Percentiles rank a stretch among this genome's conserved stretches.
Conservation (phyloP, 2,113 vertebrate genomes). For the Shinisaurus crocodilurus region DNA sequence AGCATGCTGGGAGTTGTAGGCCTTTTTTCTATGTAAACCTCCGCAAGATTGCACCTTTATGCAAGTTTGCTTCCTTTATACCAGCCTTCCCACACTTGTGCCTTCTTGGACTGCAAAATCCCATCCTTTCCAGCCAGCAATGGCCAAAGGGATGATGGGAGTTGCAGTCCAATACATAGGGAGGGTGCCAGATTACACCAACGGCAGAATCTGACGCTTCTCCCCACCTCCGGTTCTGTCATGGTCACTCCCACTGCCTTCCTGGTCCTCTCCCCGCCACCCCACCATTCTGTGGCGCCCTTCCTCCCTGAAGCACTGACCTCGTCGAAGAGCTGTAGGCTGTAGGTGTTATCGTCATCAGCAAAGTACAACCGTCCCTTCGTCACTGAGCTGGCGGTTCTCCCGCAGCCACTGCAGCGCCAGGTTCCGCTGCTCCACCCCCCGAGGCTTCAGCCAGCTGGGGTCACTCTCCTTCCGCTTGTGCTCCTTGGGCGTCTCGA, state of each 20-base stretch:
- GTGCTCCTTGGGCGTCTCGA: constrained; percentile 80
- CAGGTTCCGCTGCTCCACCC: constrained; percentile 87
- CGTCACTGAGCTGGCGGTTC: constrained; percentile 66
- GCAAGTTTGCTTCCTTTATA: background rate
- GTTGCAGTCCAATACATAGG: background rate
- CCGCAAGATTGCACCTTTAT: too few species aligned
- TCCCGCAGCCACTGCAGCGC: constrained; percentile 87
- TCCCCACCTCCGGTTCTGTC: too few species aligned
- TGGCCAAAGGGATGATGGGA: background rate
- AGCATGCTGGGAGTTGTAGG: too few species aligned
- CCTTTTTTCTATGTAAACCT: too few species aligned
- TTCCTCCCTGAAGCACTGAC: constrained; percentile 61
- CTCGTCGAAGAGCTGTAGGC: constrained; percentile 89
- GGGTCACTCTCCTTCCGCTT: constrained; percentile 71
- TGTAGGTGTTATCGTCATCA: constrained; percentile 92
- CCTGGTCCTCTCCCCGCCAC: background rate
- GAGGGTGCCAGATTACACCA: background rate
- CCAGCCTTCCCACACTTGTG: background rate
- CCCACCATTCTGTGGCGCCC: too few species aligned
- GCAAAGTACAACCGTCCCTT: constrained; percentile 89
- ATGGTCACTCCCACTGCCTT: too few species aligned
- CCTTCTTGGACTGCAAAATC: background rate
- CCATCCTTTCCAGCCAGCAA: background rate
- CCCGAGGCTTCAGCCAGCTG: constrained; percentile 78
- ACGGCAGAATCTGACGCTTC: background rate